Evolutionary conservation across 1,140 invertebrate genomes (phyloP).

Genomic region (Bombus soroeensis): DNA sequence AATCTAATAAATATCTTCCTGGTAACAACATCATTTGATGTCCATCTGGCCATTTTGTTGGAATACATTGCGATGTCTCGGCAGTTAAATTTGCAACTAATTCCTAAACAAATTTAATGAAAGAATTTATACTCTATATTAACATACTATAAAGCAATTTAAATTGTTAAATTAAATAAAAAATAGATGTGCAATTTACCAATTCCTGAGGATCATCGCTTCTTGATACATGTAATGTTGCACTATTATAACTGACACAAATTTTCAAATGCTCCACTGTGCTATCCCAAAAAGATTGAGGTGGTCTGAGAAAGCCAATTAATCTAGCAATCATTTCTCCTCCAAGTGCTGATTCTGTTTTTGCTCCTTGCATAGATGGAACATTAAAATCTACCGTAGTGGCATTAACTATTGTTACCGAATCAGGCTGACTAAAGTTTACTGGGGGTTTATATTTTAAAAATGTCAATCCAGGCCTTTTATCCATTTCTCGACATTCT

Average conservation of each 20-base stretch:
- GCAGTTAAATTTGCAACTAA: conserved; percentile 87
- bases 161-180: conserved; percentile 34
- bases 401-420: conserved; percentile 91
- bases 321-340: conserved; percentile 90
- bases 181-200: conserved; percentile 56
- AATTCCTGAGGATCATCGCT: conserved; percentile 77
- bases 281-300: conserved; percentile 86
- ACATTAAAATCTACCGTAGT: conserved; percentile 91
- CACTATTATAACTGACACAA: conserved; percentile 88
- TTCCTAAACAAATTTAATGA: conserved; percentile 72
- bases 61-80: conserved; percentile 86
- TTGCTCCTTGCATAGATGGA: conserved; percentile 84
- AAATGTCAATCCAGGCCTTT: conserved; percentile 93
- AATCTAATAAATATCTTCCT: conserved; percentile 88
- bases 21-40: conserved; percentile 82
- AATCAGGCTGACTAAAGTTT: conserved; percentile 93
- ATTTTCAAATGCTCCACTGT: conserved; percentile 87
- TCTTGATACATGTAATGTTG: conserved; percentile 83
- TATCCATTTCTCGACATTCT: conserved; percentile 91
- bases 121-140: background rate
- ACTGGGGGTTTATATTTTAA: conserved; percentile 93
- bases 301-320: conserved; percentile 91
- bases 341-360: conserved; percentile 86
- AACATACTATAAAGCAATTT: background rate
- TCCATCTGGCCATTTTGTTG: conserved; percentile 84